phyloP scores from a whole-genome alignment of 2,888 invertebrate genomes.

The Watsonalla binaria region DNA sequence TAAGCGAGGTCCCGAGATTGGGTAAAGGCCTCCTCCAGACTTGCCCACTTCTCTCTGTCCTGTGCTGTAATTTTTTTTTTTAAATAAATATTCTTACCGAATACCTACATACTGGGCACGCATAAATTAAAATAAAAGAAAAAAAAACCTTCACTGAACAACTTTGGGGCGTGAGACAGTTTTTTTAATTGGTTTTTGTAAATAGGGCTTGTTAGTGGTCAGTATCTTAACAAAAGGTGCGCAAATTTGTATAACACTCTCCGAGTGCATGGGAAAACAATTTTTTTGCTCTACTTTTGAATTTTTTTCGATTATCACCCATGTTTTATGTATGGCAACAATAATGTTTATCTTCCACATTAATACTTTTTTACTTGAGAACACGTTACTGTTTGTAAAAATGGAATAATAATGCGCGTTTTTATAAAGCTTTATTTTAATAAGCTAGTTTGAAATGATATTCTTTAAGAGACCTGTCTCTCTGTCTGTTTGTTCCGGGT shows the following conservation, averaged over 20 bases:
- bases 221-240: constrained; percentile 34
- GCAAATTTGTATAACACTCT: constrained; percentile 51
- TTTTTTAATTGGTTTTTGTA: constrained; percentile 17
- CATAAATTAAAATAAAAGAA: neutral
- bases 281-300: constrained; percentile 22
- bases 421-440: too few relatives aligned
- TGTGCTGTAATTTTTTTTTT: too few relatives aligned
- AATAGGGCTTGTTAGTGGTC: constrained; percentile 56
- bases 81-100: too few relatives aligned
- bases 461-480: too few relatives aligned
- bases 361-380: neutral
- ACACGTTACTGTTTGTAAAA: too few relatives aligned
- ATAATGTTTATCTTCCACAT: neutral
- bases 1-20: too few relatives aligned
- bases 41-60: too few relatives aligned
- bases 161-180: constrained; percentile 44
- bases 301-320: neutral
- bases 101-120: neutral
- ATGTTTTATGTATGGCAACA: neutral
- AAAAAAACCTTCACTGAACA: constrained; percentile 13
- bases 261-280: constrained; percentile 48
- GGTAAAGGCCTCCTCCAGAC: too few relatives aligned
- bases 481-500: too few relatives aligned
- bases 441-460: too few relatives aligned
- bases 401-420: too few relatives aligned